phyloP scores from a whole-genome alignment of 2,888 invertebrate species.

The Caenorhabditis japonica region DNA sequence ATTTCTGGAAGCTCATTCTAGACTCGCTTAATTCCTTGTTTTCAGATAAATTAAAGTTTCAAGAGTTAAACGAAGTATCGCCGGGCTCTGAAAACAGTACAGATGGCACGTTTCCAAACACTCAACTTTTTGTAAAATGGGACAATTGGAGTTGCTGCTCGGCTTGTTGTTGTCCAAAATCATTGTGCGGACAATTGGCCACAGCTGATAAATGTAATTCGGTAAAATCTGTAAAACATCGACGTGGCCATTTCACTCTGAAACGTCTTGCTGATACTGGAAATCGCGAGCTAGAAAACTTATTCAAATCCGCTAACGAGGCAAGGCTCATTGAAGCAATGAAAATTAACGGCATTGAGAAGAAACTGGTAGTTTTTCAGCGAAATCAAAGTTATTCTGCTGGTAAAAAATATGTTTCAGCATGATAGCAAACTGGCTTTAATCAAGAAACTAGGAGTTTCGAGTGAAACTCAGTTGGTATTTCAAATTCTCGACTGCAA shows the following conservation, averaged over 20 bases:
- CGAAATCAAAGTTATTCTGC: too few species aligned
- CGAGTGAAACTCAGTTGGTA: constrained; percentile 9
- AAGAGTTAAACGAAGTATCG: constrained; percentile 14
- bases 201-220: constrained; percentile 23
- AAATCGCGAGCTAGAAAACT: constrained; percentile 12
- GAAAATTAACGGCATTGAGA: not conserved
- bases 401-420: not conserved
- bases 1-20: too few species aligned
- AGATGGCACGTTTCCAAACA: constrained; percentile 6
- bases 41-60: constrained; percentile 21
- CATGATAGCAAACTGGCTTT: not conserved
- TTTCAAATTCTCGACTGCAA: constrained; percentile 34
- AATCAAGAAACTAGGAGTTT: constrained; percentile 12
- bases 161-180: constrained; percentile 44
- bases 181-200: constrained; percentile 26
- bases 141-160: constrained; percentile 48
- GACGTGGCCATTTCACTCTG: constrained; percentile 16
- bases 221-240: constrained; percentile 15
- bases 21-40: too few species aligned
- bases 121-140: constrained; percentile 38
- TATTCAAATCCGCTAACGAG: not conserved
- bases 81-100: constrained; percentile 5
- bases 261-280: constrained; percentile 6
- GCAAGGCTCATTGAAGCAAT: constrained; percentile 1
- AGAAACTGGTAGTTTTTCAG: not conserved